These are phyloP conservation scores for Pachycephus smyrnensis DNA, from an alignment of 2,888 invertebrate genomes.

Conservation along the genomic window DNA sequence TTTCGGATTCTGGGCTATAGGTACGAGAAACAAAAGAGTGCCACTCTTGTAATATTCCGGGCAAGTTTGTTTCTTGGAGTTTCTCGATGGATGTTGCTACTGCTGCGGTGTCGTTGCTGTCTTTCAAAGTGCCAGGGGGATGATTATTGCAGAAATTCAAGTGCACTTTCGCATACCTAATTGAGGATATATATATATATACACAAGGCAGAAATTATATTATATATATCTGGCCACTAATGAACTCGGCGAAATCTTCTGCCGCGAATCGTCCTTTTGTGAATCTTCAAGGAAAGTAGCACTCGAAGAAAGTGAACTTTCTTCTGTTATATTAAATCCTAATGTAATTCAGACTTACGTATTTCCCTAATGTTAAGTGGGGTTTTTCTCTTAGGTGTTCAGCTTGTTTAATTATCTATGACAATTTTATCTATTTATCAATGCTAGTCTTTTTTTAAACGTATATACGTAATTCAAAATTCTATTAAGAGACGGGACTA, in stretches of 20 bases:
- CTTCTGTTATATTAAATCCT: constrained; percentile 34
- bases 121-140: neutral
- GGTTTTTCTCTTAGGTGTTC: neutral
- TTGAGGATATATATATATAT: neutral
- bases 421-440: neutral
- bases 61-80: neutral
- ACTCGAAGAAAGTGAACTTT: neutral
- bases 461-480: no score
- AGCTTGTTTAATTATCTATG: neutral
- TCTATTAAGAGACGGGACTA: no score
- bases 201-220: neutral
- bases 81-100: neutral
- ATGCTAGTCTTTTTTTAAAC: neutral
- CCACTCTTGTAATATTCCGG: neutral
- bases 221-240: neutral
- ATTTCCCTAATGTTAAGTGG: constrained; percentile 37
- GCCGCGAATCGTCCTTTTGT: neutral
- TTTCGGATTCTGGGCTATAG: neutral
- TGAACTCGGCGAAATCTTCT: neutral
- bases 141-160: neutral
- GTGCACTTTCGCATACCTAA: neutral
- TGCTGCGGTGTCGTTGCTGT: neutral
- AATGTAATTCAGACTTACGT: constrained; percentile 43
- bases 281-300: neutral
- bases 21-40: neutral